Conservation (phyloP, 2,888 invertebrate species). For the Xylota sylvarum region DNA sequence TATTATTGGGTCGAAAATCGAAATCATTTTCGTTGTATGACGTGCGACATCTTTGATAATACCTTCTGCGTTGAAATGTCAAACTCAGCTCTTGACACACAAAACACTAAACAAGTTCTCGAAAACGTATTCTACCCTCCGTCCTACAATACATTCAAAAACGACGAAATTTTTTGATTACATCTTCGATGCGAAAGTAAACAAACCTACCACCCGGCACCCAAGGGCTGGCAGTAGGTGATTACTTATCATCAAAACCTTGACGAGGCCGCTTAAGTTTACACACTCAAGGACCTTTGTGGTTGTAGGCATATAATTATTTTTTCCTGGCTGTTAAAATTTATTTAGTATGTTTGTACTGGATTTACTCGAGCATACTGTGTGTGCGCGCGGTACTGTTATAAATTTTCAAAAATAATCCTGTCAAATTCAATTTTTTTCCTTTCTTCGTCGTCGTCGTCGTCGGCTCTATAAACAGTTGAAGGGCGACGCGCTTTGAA, state of each 20-base stretch:
- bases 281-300: constrained; percentile 33
- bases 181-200: constrained; percentile 16
- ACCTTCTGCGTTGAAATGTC: too few relatives aligned
- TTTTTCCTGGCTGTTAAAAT: constrained; percentile 20
- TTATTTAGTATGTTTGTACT: constrained; percentile 45
- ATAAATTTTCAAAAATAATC: constrained; percentile 41
- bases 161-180: constrained; percentile 7
- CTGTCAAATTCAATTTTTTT: constrained; percentile 45
- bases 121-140: neutral
- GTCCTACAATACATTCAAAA: neutral
- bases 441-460: neutral
- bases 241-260: constrained; percentile 16
- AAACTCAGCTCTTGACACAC: neutral
- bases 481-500: neutral
- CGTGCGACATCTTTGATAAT: neutral
- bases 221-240: neutral
- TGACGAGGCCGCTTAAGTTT: constrained; percentile 33
- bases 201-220: constrained; percentile 4
- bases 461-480: constrained; percentile 13
- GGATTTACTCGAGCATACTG: constrained; percentile 28
- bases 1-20: too few relatives aligned
- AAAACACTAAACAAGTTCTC: neutral
- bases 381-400: constrained; percentile 1
- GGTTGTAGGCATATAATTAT: constrained; percentile 35
- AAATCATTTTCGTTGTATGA: neutral